Percentiles rank a stretch among this genome's conserved stretches.
Evolutionary conservation across 1,140 invertebrate genomes (phyloP).

Genomic region (Armadillidium nasatum): DNA sequence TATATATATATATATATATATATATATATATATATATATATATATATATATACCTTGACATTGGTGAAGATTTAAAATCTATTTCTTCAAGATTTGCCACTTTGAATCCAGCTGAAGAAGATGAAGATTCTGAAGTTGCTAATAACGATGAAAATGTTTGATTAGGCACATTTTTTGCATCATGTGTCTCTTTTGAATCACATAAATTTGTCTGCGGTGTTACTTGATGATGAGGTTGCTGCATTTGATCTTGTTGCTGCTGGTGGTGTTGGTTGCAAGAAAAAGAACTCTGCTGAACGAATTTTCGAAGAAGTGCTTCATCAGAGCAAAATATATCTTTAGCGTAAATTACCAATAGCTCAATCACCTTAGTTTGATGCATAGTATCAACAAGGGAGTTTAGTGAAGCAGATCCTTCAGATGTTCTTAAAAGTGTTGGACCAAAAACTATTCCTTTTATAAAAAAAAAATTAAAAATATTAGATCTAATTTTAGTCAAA

Average conservation of each 20-base stretch:
- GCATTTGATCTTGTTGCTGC: background rate
- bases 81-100: too few relatives aligned
- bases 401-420: conserved; percentile 55
- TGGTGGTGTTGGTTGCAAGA: background rate
- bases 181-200: too few relatives aligned
- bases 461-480: background rate
- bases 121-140: too few relatives aligned
- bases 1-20: too few relatives aligned
- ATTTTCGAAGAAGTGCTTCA: conserved; percentile 29
- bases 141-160: too few relatives aligned
- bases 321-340: conserved; percentile 46
- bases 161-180: too few relatives aligned
- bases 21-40: too few relatives aligned
- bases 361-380: conserved; percentile 57
- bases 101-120: too few relatives aligned
- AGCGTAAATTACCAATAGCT: conserved; percentile 55
- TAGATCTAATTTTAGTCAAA: background rate
- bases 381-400: conserved; percentile 57
- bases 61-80: too few relatives aligned
- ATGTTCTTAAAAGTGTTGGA: conserved; percentile 56
- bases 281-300: background rate
- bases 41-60: too few relatives aligned
- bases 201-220: too few relatives aligned
- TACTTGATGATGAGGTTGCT: conserved; percentile 9
- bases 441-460: conserved; percentile 57